Evolutionary conservation across 2,888 invertebrate genomes (phyloP).

Genomic region (Escarpia spicata): DNA sequence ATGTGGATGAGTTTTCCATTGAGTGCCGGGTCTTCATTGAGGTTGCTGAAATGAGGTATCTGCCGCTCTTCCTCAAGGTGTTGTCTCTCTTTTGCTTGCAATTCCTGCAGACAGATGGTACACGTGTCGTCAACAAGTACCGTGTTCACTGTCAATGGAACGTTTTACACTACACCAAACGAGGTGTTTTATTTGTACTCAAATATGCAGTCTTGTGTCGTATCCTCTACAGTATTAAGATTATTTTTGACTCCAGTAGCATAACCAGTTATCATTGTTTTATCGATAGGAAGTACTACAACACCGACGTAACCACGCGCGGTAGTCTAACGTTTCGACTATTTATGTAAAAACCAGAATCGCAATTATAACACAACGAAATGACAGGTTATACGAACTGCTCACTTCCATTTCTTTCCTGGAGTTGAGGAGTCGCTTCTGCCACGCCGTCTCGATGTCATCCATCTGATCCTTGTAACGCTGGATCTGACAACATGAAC

Average conservation of each 20-base stretch:
- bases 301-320: no score
- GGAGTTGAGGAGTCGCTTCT: conserved; percentile 39
- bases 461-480: conserved; percentile 45
- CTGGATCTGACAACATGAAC: conserved; percentile 32
- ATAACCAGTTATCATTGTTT: no score
- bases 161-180: neutral
- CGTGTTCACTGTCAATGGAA: neutral
- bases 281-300: no score
- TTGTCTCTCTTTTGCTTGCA: conserved; percentile 31
- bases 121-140: neutral
- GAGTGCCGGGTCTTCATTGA: conserved; percentile 49
- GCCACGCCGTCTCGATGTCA: conserved; percentile 40
- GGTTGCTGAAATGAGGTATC: conserved; percentile 45
- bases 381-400: neutral
- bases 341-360: no score
- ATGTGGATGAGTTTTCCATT: conserved; percentile 43
- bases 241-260: no score
- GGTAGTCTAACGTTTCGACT: no score
- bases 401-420: conserved; percentile 41
- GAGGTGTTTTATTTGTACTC: neutral
- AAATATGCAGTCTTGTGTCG: neutral
- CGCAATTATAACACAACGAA: no score
- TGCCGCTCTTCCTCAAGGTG: conserved; percentile 39
- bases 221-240: no score
- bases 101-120: conserved; percentile 32